Conservation (phyloP, 1,140 invertebrate species). For the Pseudomyrmex gracilis region DNA sequence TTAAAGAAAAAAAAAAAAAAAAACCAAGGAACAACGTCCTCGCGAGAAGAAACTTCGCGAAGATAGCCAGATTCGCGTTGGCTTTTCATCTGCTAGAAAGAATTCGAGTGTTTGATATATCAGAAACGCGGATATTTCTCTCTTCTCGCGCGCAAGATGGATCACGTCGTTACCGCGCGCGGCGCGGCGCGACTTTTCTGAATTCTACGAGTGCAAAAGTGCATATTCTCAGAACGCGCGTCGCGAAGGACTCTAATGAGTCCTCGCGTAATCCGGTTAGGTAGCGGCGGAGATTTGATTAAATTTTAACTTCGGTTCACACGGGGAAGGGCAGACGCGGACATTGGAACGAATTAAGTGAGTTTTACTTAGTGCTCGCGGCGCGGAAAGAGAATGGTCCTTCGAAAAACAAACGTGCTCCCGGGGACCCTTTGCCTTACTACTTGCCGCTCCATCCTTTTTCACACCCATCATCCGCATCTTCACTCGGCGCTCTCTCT, state of each 20-base stretch:
- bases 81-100: slow-evolving; percentile 63
- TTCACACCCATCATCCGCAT: slow-evolving; percentile 23
- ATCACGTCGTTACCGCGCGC: slow-evolving; percentile 70
- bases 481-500: background rate
- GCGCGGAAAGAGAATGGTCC: slow-evolving; percentile 53
- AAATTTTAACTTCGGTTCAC: slow-evolving; percentile 77
- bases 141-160: slow-evolving; percentile 65
- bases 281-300: slow-evolving; percentile 75
- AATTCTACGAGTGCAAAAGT: slow-evolving; percentile 54
- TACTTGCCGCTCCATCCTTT: slow-evolving; percentile 46
- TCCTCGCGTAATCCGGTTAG: slow-evolving; percentile 59
- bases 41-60: slow-evolving; percentile 37
- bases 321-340: slow-evolving; percentile 50
- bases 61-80: slow-evolving; percentile 19
- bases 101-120: slow-evolving; percentile 68
- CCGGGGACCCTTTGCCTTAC: slow-evolving; percentile 67
- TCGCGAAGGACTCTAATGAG: slow-evolving; percentile 36
- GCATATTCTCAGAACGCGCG: slow-evolving; percentile 21
- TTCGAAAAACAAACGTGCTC: slow-evolving; percentile 71
- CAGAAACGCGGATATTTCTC: slow-evolving; percentile 61
- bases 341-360: slow-evolving; percentile 78
- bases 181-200: slow-evolving; percentile 8
- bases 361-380: slow-evolving; percentile 74
- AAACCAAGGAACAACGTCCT: slow-evolving; percentile 37
- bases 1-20: background rate